Conservation (phyloP, 2,113 vertebrate genomes). For the Nothoprocta perdicaria region DNA sequence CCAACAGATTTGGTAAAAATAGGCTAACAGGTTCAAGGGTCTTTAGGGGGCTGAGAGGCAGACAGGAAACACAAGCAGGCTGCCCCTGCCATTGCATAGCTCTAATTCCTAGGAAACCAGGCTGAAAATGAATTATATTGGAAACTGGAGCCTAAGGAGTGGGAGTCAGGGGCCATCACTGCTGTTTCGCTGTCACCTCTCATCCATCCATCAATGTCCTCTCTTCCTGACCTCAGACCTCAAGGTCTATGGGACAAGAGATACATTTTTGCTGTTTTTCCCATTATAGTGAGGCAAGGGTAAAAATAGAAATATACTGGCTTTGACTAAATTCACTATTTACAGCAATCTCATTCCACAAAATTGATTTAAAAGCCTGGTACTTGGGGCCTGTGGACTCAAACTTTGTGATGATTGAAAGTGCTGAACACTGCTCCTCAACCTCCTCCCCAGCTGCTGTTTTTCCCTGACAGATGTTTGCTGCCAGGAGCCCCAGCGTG, state of each 20-base stretch:
- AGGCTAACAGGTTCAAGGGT: not conserved
- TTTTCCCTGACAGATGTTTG: not conserved
- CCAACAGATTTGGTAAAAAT: not conserved
- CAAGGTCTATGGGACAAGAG: not conserved
- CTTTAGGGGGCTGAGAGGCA: not conserved
- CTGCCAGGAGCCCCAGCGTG: not conserved
- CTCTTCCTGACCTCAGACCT: not conserved
- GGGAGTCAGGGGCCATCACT: not conserved
- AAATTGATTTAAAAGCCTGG: not conserved
- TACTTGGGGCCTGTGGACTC: not conserved
- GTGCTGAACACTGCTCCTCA: not conserved
- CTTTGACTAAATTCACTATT: not conserved
- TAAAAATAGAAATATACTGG: not conserved
- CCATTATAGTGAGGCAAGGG: not conserved
- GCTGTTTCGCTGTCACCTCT: not conserved
- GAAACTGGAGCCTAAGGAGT: not conserved
- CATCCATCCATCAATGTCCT: not conserved
- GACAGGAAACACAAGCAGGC: not conserved
- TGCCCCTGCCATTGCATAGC: not conserved
- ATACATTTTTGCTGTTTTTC: not conserved
- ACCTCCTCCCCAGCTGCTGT: not conserved
- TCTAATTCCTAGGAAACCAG: not conserved
- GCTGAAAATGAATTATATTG: not conserved
- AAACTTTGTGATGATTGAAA: not conserved
- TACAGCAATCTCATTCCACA: not conserved